Evolutionary conservation across 2,113 vertebrate species (phyloP), one percentile per base, ranked within the genome.

Genomic region (Scophthalmus maximus): DNA sequence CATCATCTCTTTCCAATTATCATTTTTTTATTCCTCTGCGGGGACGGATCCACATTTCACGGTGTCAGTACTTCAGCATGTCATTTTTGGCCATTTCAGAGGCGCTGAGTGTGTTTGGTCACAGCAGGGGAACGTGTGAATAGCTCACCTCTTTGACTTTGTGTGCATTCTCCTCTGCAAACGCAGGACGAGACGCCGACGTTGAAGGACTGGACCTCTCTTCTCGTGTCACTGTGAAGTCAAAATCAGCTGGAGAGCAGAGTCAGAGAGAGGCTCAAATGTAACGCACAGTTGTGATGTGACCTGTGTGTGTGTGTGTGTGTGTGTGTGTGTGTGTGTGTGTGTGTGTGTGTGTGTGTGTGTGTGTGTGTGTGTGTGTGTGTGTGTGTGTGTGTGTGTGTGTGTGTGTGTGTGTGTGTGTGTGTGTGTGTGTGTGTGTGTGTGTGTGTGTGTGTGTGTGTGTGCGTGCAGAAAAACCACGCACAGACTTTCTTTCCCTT

Each of bases 31-130:
- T 34, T 34, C 32, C 32, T 34, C 32, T 34, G 32, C 32, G 9
- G 32, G n/a, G n/a, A n/a, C n/a, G n/a, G n/a, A n/a, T n/a, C n/a
- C n/a, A n/a, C n/a, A n/a, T n/a, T n/a, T n/a, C n/a, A n/a, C n/a
- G n/a, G n/a, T n/a, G n/a, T n/a, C n/a, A n/a, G n/a, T n/a, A n/a
- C n/a, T n/a, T n/a, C n/a, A n/a, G n/a, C n/a, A n/a, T n/a, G n/a
- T 34, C 32, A 34, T 46, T 46, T 18, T 46, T 46, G n/a, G 42
- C 42, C 42, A 9, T 20, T 78, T 70, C 32, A 17, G 3, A 67
- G 60, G 51, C 36, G 53, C 47, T 38, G 66, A 55, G 50, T 68
- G 44, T 65, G 50, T 58, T 77, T 68, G 61, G 63, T 49, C 46
- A 23, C 62, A 58, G 62, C 57, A 42, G 29, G 25, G 38, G 74